Evolutionary conservation across 1,140 invertebrate genomes (phyloP).

Genomic region (Oscheius sp.): DNA sequence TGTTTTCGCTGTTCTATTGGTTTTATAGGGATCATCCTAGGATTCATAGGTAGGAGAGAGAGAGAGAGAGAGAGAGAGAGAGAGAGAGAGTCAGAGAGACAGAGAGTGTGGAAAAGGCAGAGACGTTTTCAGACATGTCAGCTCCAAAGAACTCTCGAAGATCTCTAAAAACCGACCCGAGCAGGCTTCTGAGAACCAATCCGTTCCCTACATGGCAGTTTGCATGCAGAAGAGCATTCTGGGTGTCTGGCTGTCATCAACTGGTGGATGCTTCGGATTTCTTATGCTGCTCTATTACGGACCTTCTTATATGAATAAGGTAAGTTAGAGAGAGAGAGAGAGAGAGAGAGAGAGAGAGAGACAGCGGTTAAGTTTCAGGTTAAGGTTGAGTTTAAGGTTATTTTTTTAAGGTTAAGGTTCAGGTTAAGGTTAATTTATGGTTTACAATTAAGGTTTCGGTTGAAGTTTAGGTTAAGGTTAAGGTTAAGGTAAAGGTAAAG

Average conservation of each 20-base stretch:
- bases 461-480: no score
- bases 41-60: conserved; percentile 26
- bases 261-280: conserved; percentile 18
- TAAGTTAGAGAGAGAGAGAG: no score
- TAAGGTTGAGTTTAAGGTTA: no score
- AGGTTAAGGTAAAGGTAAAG: no score
- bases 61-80: background rate
- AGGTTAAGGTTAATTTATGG: no score
- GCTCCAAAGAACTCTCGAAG: conserved; percentile 7
- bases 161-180: background rate
- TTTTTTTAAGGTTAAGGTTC: no score
- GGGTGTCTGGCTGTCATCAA: conserved; percentile 27
- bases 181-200: background rate
- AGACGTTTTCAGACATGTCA: conserved; percentile 12
- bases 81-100: background rate
- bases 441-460: no score
- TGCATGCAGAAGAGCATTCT: conserved; percentile 12
- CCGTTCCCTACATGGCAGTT: conserved; percentile 13
- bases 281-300: conserved; percentile 25
- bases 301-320: conserved; percentile 47
- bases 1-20: conserved; percentile 25
- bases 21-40: conserved; percentile 36
- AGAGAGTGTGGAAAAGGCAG: background rate
- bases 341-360: no score
- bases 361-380: no score